Evolutionary conservation across 2,797 vertebrate species (phyloP), one percentile per base, ranked within the genome.

Genomic region (Sciurus vulgaris): DNA sequence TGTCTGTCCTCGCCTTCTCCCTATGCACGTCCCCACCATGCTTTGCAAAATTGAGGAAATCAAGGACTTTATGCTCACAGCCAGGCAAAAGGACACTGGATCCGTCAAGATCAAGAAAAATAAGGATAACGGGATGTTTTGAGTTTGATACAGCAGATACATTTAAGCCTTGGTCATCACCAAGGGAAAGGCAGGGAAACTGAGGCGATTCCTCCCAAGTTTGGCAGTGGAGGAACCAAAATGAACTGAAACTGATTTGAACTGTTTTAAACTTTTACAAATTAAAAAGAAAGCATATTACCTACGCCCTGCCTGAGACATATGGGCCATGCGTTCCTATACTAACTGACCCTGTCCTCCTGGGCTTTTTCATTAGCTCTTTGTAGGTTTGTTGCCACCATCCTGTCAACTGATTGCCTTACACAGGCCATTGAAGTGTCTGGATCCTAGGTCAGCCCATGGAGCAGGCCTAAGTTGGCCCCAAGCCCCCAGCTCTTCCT

Each of bases 271-370:
- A 67, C n/a, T 67, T 67, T 67, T 17, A n/a, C 14, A 67, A n/a
- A n/a, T 67, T n/a, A 67, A 18, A n/a, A 65, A 65, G 28, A 65
- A 65, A 65, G 30, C 7, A 38, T 54, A 51, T 8, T 13, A 38
- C 20, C 2, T 33, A n/a, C 3, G 56, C 8, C 30, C 86, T 49
- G 47, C 33, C 78, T 77, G 35, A 78, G 24, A 28, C 28, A 6
- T 0, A 5, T 3, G 41, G 54, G 20, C n/a, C 5, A 1, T 3
- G 49, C 4, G 41, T 11, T 30, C 14, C 33, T n/a, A 5, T 2
- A 9, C 65, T 49, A 41, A 72, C 4, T 17, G 26, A 6, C 2
- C 7, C 44, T 51, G 7, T 44, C 17, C 38, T 61, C 93, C 83
- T 54, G 12, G 12, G 56, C 33, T 47, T 81, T 85, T 65, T 76